phyloP scores from a whole-genome alignment of 2,113 vertebrate species.

The Lampris megalopsis region DNA sequence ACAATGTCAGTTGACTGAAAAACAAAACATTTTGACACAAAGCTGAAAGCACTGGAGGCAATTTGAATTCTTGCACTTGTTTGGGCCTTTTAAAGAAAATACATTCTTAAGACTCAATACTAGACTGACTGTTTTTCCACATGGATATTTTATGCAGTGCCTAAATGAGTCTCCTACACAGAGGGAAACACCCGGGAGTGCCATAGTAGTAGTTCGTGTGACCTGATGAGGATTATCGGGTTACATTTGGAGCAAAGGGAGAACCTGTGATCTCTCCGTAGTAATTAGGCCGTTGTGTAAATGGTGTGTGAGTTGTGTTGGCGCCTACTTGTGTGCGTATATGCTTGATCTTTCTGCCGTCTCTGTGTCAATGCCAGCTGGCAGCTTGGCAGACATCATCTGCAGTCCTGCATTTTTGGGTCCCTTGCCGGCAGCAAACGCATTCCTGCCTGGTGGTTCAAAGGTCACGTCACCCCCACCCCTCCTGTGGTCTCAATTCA shows the following conservation, averaged over 20 bases:
- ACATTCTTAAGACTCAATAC: too few species aligned
- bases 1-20: too few species aligned
- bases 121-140: too few species aligned
- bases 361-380: not conserved
- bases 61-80: too few species aligned
- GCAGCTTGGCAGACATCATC: conserved; percentile 43
- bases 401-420: conserved; percentile 58
- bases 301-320: conserved; percentile 1
- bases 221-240: not conserved
- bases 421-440: conserved; percentile 52
- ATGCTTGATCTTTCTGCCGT: conserved; percentile 9
- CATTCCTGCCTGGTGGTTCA: conserved; percentile 65
- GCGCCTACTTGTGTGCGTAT: not conserved
- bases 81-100: too few species aligned
- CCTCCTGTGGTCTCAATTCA: conserved; percentile 23
- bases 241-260: not conserved
- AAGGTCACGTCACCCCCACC: conserved; percentile 64
- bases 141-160: too few species aligned
- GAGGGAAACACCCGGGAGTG: not conserved
- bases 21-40: too few species aligned
- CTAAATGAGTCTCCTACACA: not conserved
- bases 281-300: not conserved
- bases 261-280: not conserved
- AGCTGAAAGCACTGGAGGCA: too few species aligned
- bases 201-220: not conserved